Evolutionary conservation across 1,140 invertebrate genomes (phyloP), one percentile per base, ranked within the genome.

Genomic region (Pemphigus obesinymphae): DNA sequence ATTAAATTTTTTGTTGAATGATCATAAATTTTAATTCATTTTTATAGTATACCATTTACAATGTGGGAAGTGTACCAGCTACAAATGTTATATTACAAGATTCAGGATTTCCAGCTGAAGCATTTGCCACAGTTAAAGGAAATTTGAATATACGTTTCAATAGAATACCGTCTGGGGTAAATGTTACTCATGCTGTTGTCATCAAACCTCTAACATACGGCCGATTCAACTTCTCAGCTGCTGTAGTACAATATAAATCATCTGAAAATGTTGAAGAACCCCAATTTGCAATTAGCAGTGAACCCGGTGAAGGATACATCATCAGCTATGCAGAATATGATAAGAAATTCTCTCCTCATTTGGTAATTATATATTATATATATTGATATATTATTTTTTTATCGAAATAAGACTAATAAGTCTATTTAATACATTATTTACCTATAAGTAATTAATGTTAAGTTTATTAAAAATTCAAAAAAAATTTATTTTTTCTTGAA

Each of bases 221-320:
- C 15, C 96, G 96, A 85, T 99, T 97, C 89, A 99, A 99, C 87
- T 99, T 99, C 87, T 97, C 97, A 20, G 93, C 96, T 82, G 97
- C 97, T 83, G 93, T 97, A 88, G 91, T 99, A 66, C 92, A 92
- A 29, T 99, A 99, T 88, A 93, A 92, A 84, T 88, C 92, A 37
- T 92, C 91, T 84, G 97, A 95, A 88, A 92, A 94, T 86, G 89
- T 91, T 50, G 88, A 90, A 84, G 90, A 92, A 90, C 87, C 94
- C 43, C 92, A 97, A 90, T 89, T 94, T 87, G 94, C 95, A 29
- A 92, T 95, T 84, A 97, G 95, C 85, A 98, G 96, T 86, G 95
- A 98, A 85, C 97, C 97, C 82, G 98, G 98, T 84, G 95, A 99
- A 89, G 97, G 96, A 83, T 93, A 93, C 68, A 98, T 99, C 87